These are phyloP conservation scores for Fissipunctia ypsillon DNA, from an alignment of 2,888 invertebrate genomes.

Conservation along the genomic window DNA sequence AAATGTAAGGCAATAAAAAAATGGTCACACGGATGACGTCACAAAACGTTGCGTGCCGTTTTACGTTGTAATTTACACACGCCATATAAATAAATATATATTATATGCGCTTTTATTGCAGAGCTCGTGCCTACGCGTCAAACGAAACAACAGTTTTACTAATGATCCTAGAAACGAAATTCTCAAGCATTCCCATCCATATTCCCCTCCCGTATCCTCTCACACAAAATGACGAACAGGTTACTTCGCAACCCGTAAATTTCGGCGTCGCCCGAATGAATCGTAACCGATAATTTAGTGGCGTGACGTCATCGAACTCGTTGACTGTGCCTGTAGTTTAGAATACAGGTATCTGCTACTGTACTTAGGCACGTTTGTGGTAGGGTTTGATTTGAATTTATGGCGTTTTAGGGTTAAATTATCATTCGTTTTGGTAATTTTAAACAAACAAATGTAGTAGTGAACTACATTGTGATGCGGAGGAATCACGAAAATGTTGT, in stretches of 20 bases:
- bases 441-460: too few relatives aligned
- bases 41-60: too few relatives aligned
- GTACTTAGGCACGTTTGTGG: background rate
- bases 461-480: too few relatives aligned
- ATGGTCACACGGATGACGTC: too few relatives aligned
- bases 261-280: conserved; percentile 81
- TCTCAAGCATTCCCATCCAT: background rate
- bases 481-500: too few relatives aligned
- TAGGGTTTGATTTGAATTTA: background rate
- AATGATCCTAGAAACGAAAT: background rate
- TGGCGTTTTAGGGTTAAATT: background rate
- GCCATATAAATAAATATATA: too few relatives aligned
- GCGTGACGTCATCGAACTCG: conserved; percentile 38
- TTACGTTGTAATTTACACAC: too few relatives aligned
- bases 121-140: too few relatives aligned
- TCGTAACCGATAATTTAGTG: conserved; percentile 83
- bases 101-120: too few relatives aligned
- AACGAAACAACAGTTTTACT: too few relatives aligned
- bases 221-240: conserved; percentile 78
- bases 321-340: conserved; percentile 15
- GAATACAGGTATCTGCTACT: background rate
- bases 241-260: conserved; percentile 82
- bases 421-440: background rate
- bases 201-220: conserved; percentile 63
- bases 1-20: too few relatives aligned